A percentile compares a stretch with the other conserved stretches of the same genome.
phyloP scores from a whole-genome alignment of 2,113 vertebrate genomes.

The Ancistrus triradiatus region DNA sequence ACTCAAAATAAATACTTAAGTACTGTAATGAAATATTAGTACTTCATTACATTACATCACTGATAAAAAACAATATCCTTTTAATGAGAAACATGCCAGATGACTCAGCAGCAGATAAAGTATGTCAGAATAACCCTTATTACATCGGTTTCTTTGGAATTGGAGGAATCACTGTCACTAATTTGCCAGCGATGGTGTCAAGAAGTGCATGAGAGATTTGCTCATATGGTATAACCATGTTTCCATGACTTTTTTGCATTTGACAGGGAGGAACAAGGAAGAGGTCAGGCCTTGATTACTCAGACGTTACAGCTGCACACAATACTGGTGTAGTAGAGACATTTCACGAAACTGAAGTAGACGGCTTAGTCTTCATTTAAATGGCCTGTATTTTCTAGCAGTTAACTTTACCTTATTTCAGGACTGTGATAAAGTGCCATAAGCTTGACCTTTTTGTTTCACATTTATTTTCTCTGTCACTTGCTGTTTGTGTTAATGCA shows the following conservation, averaged over 20 bases:
- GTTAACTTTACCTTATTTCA: not conserved
- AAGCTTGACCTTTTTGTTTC: no score
- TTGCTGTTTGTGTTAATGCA: no score
- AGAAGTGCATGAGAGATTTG: constrained; percentile 30
- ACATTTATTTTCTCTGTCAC: no score
- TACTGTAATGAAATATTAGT: no score
- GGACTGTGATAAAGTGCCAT: not conserved
- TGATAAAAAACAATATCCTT: constrained; percentile 2
- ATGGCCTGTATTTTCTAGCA: not conserved
- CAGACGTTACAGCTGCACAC: constrained; percentile 20
- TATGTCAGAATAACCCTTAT: constrained; percentile 1
- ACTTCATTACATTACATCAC: no score
- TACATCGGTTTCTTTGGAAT: constrained; percentile 1
- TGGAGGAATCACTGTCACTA: not conserved
- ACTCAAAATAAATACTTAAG: no score
- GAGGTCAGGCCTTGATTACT: constrained; percentile 33
- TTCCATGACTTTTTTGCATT: constrained; percentile 7
- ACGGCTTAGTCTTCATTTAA: constrained; percentile 13
- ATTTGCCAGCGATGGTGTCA: constrained; percentile 17
- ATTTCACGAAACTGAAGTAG: constrained; percentile 2
- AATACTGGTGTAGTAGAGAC: not conserved
- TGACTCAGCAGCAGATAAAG: constrained; percentile 14
- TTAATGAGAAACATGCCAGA: constrained; percentile 20
- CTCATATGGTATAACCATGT: constrained; percentile 29
- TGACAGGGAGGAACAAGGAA: not conserved